Conservation (phyloP, 2,888 invertebrate genomes). For the Lottia gigantea region DNA sequence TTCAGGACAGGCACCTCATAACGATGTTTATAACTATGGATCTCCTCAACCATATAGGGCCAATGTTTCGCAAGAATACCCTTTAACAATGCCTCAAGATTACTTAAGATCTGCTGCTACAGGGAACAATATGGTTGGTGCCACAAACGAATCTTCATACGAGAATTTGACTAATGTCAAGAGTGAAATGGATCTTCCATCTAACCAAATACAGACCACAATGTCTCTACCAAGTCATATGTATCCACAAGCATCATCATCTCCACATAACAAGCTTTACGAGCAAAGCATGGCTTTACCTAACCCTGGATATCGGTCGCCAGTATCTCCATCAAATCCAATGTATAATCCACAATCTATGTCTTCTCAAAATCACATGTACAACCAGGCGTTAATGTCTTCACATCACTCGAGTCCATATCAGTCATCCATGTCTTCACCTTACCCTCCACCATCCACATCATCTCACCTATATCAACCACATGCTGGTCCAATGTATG, state of each 20-base stretch:
- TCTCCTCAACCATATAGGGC: neutral
- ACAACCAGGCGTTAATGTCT: neutral
- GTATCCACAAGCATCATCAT: conserved; percentile 1
- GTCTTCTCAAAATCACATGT: neutral
- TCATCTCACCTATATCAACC: conserved; percentile 10
- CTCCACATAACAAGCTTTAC: neutral
- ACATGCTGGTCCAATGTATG: neutral
- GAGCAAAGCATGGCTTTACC: neutral
- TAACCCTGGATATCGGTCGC: neutral
- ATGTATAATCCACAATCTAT: neutral
- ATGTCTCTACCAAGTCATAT: conserved; percentile 3
- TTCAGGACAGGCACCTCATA: no score
- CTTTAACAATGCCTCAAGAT: neutral
- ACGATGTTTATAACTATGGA: neutral
- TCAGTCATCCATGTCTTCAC: no score
- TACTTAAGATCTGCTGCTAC: neutral
- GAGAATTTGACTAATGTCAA: neutral
- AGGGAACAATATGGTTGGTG: conserved; percentile 3
- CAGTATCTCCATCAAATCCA: no score
- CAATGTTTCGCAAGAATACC: neutral
- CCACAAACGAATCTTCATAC: neutral
- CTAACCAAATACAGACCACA: conserved; percentile 1
- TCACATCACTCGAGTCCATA: neutral
- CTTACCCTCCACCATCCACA: neutral
- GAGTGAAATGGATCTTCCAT: neutral